Evolutionary conservation across 2,113 vertebrate genomes (phyloP).

Genomic region (Melanostigma gelatinosum): DNA sequence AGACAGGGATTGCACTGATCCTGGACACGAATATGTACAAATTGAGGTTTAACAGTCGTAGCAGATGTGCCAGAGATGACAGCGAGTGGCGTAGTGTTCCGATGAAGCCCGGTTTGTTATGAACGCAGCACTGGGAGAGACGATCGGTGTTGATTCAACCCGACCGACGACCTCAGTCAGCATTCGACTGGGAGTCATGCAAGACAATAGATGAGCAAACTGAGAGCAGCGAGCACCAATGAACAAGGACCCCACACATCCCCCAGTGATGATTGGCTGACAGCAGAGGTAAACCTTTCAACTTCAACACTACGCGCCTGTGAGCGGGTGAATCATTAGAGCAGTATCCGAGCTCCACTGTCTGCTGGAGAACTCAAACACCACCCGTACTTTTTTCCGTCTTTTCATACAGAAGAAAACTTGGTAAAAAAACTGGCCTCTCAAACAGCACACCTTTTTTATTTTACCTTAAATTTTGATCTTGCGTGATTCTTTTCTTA

Average conservation of each 20-base stretch:
- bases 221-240: conserved; percentile 1
- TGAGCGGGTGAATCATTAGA: neutral
- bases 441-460: neutral
- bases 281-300: conserved; percentile 11
- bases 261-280: neutral
- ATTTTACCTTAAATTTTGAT: too few species aligned
- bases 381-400: too few species aligned
- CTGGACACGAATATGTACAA: conserved; percentile 24
- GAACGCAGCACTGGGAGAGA: neutral
- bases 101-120: neutral
- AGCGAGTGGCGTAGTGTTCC: neutral
- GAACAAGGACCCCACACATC: neutral
- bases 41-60: conserved; percentile 5
- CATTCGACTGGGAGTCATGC: neutral
- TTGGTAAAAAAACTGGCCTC: neutral
- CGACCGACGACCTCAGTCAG: neutral
- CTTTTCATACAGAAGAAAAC: neutral
- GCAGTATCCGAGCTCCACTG: too few species aligned
- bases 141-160: too few species aligned
- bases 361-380: too few species aligned
- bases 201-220: neutral
- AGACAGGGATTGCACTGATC: neutral
- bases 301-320: neutral
- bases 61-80: neutral
- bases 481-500: too few species aligned